These are phyloP conservation scores for Drosophila suzukii DNA, from an alignment of 1,140 invertebrate genomes.

Conservation along the genomic window DNA sequence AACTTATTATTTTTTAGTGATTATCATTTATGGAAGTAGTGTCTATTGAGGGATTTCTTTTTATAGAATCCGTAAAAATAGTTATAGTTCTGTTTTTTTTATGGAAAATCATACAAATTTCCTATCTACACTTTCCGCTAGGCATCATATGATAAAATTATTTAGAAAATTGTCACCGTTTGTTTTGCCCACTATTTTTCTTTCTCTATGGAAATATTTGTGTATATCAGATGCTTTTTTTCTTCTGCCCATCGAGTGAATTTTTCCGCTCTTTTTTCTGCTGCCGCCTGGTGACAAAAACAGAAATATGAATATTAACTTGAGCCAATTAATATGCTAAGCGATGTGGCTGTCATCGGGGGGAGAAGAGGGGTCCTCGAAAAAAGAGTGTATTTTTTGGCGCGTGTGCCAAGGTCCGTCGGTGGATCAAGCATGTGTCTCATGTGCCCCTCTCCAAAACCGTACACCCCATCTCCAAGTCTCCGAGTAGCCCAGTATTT, in stretches of 20 bases:
- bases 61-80: not conserved
- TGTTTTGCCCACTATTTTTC: conserved; percentile 22
- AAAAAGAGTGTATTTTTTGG: conserved; percentile 40
- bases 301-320: conserved; percentile 70
- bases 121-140: not conserved
- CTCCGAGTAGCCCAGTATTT: conserved; percentile 7
- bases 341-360: conserved; percentile 61
- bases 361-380: not conserved
- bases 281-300: conserved; percentile 52
- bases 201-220: conserved; percentile 14
- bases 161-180: conserved; percentile 25
- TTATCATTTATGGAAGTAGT: not conserved
- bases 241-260: conserved; percentile 7
- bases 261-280: conserved; percentile 32
- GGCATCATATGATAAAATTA: conserved; percentile 33
- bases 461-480: conserved; percentile 3
- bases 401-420: conserved; percentile 72
- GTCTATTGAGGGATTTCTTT: not conserved
- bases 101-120: not conserved
- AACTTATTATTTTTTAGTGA: not conserved
- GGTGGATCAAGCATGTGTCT: conserved; percentile 69
- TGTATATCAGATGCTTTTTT: conserved; percentile 22
- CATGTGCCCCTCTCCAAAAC: conserved; percentile 4
- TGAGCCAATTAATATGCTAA: conserved; percentile 82
- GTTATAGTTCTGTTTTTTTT: not conserved